Evolutionary conservation across 1,140 invertebrate genomes (phyloP).

Genomic region (Metaphire vulgaris): DNA sequence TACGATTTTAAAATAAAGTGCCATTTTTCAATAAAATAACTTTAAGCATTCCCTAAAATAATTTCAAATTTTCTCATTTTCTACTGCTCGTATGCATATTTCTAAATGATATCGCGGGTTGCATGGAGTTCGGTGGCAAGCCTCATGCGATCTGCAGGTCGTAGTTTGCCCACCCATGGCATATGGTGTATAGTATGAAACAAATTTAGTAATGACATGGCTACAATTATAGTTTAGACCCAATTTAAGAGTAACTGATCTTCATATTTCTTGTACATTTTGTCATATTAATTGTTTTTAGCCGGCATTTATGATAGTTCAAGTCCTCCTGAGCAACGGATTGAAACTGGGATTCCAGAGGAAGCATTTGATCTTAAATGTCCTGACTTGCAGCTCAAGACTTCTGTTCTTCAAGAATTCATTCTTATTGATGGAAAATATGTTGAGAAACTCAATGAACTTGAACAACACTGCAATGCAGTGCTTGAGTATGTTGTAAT

Average conservation of each 20-base stretch:
- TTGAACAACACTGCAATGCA: constrained; percentile 37
- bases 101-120: too few relatives aligned
- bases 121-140: too few relatives aligned
- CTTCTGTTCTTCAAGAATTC: constrained; percentile 46
- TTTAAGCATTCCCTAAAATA: too few relatives aligned
- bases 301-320: constrained; percentile 6
- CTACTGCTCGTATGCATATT: too few relatives aligned
- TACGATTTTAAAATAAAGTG: too few relatives aligned
- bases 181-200: neutral
- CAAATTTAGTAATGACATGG: neutral
- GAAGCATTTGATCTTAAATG: constrained; percentile 49
- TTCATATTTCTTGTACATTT: neutral
- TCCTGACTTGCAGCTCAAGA: constrained; percentile 41
- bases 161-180: neutral
- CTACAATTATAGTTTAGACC: neutral
- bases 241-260: neutral
- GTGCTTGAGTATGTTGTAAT: constrained; percentile 33
- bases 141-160: neutral
- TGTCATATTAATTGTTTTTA: constrained; percentile 4
- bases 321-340: constrained; percentile 24
- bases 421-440: constrained; percentile 47
- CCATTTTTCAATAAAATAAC: too few relatives aligned
- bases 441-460: constrained; percentile 35
- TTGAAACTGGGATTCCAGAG: constrained; percentile 44
- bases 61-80: too few relatives aligned